Conservation (phyloP, 2,113 vertebrate genomes). For the Crotalus tigris region DNA sequence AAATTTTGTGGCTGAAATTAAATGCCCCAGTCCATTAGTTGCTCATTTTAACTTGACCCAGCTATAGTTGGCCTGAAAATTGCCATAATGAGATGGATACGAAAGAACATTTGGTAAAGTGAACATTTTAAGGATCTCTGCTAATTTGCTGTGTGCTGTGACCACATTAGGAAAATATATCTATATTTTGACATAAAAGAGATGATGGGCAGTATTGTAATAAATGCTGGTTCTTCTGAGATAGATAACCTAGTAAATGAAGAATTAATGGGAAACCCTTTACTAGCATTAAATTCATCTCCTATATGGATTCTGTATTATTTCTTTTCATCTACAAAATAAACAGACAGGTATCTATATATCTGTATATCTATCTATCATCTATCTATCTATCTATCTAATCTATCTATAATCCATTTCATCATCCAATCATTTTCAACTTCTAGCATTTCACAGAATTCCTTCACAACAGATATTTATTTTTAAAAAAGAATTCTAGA, state of each 20-base stretch:
- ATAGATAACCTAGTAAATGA: constrained; percentile 32
- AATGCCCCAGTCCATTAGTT: constrained; percentile 59
- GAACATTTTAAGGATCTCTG: constrained; percentile 54
- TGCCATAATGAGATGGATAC: constrained; percentile 57
- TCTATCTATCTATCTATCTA: too few species aligned
- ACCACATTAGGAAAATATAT: constrained; percentile 45
- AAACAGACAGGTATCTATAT: neutral
- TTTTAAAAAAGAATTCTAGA: constrained; percentile 18
- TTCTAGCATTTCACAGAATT: constrained; percentile 14
- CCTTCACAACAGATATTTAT: constrained; percentile 27
- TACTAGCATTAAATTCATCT: constrained; percentile 14
- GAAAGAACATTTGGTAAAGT: constrained; percentile 58
- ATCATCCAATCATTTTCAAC: neutral
- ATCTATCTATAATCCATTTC: neutral
- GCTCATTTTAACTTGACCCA: constrained; percentile 49
- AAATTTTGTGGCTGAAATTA: constrained; percentile 29
- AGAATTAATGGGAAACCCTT: constrained; percentile 22
- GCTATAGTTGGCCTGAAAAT: constrained; percentile 54
- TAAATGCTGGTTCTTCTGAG: neutral
- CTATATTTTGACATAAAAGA: constrained; percentile 51
- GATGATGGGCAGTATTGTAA: constrained; percentile 37
- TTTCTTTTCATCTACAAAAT: neutral
- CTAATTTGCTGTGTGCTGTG: constrained; percentile 57
- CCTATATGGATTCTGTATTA: constrained; percentile 27
- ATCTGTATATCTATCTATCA: neutral